phyloP scores from a whole-genome alignment of 2,797 vertebrate genomes.

The Neosilurus mollespiculum region DNA sequence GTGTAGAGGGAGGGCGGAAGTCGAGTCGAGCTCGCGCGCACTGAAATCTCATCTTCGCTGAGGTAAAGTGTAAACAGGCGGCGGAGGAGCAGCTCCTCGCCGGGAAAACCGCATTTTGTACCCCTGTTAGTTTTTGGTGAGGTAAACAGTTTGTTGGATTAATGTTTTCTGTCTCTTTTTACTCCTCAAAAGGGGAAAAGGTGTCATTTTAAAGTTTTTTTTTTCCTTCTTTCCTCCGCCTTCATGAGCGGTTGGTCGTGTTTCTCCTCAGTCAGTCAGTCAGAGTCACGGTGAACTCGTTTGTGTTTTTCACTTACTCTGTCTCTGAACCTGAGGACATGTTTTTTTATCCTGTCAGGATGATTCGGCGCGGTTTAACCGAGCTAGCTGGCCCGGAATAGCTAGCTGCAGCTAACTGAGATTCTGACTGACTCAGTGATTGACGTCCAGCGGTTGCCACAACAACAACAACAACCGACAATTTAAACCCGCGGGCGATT shows the following conservation, averaged over 20 bases:
- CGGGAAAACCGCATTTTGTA: no score
- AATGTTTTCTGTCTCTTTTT: not conserved
- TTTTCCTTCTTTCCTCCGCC: not conserved
- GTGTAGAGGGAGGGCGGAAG: constrained; percentile 7
- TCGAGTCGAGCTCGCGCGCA: constrained; percentile 1
- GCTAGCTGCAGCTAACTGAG: constrained; percentile 9
- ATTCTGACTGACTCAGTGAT: not conserved
- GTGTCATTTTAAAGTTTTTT: not conserved
- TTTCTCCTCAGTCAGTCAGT: not conserved
- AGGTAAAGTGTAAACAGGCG: constrained; percentile 18
- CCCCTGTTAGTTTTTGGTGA: not conserved
- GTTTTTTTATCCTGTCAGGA: constrained; percentile 17
- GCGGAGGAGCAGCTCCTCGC: not conserved
- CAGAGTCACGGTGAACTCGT: not conserved
- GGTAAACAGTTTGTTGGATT: not conserved
- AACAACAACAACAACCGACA: not conserved
- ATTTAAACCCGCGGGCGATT: not conserved
- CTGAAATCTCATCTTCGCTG: not conserved
- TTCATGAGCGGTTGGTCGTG: not conserved
- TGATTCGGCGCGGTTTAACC: constrained; percentile 50
- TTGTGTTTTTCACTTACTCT: not conserved
- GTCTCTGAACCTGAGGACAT: not conserved
- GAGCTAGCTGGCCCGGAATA: constrained; percentile 22
- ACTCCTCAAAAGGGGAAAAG: not conserved
- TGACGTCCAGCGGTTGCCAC: constrained; percentile 9